phyloP scores from a whole-genome alignment of 2,113 vertebrate genomes.

The Nannobrachium achirus region DNA sequence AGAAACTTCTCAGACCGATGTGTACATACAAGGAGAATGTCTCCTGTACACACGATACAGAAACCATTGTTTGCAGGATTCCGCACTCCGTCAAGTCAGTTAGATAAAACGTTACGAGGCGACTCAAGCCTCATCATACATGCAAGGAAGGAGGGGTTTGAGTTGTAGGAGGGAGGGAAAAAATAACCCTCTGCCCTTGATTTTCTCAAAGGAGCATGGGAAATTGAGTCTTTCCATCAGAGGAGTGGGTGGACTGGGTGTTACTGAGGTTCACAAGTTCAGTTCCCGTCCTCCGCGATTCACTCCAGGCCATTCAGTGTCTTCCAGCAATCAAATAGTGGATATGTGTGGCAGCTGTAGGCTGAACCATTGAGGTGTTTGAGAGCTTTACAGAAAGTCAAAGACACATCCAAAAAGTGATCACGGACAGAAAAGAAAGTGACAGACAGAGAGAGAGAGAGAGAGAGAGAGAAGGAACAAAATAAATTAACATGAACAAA shows the following conservation, averaged over 20 bases:
- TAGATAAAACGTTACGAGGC: slow-evolving; percentile 6
- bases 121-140: slow-evolving; percentile 49
- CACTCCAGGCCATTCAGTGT: background rate
- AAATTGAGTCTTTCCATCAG: slow-evolving; percentile 23
- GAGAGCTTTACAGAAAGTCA: background rate
- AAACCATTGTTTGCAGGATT: slow-evolving; percentile 7
- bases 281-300: slow-evolving; percentile 17
- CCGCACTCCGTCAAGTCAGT: slow-evolving; percentile 11
- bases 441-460: background rate
- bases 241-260: slow-evolving; percentile 4
- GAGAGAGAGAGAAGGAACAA: slow-evolving; percentile 14
- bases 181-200: background rate
- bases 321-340: background rate
- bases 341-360: background rate
- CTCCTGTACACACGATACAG: background rate
- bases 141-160: slow-evolving; percentile 40
- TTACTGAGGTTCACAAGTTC: slow-evolving; percentile 41
- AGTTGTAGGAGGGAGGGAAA: background rate
- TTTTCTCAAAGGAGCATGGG: slow-evolving; percentile 7
- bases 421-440: slow-evolving; percentile 29
- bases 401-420: background rate
- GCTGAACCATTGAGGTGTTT: slow-evolving; percentile 6
- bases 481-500: slow-evolving; percentile 42
- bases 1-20: slow-evolving; percentile 24
- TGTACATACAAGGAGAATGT: background rate